Conservation (phyloP, 2,797 vertebrate species). For the Chlorospingus flavigularis region DNA sequence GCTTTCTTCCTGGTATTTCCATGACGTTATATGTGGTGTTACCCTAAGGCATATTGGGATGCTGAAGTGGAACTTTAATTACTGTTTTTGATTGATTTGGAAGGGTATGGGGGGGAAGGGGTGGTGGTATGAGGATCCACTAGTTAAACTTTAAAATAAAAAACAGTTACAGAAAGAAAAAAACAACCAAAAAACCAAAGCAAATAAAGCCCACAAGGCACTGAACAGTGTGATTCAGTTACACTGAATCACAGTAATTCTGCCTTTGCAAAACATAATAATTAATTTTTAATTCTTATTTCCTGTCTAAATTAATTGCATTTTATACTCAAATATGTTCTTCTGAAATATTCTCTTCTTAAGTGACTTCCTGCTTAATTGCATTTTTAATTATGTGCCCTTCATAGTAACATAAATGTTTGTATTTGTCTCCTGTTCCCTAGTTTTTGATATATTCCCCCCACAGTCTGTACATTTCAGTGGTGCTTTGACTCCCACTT, state of each 20-base stretch:
- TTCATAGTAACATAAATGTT: not conserved
- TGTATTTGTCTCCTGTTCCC: not conserved
- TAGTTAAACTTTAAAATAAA: not conserved
- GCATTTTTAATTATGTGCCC: not conserved
- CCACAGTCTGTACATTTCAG: not conserved
- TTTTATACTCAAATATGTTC: not conserved
- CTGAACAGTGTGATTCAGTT: not conserved
- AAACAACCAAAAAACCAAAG: not conserved
- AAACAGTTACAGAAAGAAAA: not conserved
- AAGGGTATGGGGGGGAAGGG: fast-evolving
- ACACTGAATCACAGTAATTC: not conserved
- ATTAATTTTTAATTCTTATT: not conserved
- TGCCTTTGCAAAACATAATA: not conserved
- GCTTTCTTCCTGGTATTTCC: constrained; percentile 60
- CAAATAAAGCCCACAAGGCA: not conserved
- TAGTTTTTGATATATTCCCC: not conserved
- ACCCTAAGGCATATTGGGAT: constrained; percentile 49
- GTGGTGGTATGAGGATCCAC: not conserved
- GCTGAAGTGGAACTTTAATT: constrained; percentile 60
- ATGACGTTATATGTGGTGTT: constrained; percentile 57
- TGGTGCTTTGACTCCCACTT: not conserved
- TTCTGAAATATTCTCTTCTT: not conserved
- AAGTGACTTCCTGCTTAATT: not conserved
- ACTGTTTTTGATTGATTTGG: constrained; percentile 63
- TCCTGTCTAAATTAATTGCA: constrained; percentile 6